Base-by-base conservation (phyloP, 2,113 vertebrate species). In the Stomatorhinus ivindoensis region DNA sequence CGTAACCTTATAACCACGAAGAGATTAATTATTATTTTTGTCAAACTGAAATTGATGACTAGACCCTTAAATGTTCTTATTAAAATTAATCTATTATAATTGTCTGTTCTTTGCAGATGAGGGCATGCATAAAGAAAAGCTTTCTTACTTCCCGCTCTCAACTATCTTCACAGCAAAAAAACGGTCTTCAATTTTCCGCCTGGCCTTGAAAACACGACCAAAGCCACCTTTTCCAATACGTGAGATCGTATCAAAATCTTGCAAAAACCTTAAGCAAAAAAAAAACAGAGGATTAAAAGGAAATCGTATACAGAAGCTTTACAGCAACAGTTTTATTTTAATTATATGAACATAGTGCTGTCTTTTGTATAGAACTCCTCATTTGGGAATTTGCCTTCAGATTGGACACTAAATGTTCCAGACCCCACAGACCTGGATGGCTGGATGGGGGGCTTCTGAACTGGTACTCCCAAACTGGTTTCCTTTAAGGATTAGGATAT, bases 81-180 rank as follows among this genome's bases (percentile, higher is more conserved):
- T 39, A 13, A 39, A 73, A 73, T 31, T 31, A 73, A 11, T 1
- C 0, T 73, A 73, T 31, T 11, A 73, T 73, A 73, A 69, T 31
- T 31, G 27, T 73, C 31, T 73, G 27, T 73, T 73, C 11, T 73
- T 73, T 31, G 0, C 31, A 15, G 31, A 15, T 31, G 27, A 35
- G 69, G 69, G 1, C 11, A 73, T 35, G 8, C 31, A 76, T 35
- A 27, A 65, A 11, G 24, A 27, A 65, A 65, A 65, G 19, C 51
- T 42, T 7, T 94, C 96, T 93, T 89, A 95, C 95, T 89, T 21
- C 55, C 90, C 93, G 4, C 21, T 90, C 65, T 48, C 88, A 8
- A 96, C 94, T 6, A 95, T 91, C 91, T 96, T 96, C 83, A 96
- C 89, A 27, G 96, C 96, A 88, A 50, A 95, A 84, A 39, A n/a